Conservation (phyloP, 2,797 vertebrate species). For the Diceros bicornis region DNA sequence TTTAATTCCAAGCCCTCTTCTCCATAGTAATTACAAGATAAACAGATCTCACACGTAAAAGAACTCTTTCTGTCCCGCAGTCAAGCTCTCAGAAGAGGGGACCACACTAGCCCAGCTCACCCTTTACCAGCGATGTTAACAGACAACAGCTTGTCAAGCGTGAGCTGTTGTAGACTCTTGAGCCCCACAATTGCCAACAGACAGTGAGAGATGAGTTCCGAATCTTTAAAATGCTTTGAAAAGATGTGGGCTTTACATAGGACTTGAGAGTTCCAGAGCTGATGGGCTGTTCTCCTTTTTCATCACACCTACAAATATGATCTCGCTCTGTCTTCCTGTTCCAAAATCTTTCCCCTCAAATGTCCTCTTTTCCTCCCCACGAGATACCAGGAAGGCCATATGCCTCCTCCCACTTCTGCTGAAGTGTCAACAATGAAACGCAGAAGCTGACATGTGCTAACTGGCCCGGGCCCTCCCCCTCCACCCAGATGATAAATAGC, state of each 20-base stretch:
- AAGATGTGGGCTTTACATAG: background rate
- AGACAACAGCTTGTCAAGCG: background rate
- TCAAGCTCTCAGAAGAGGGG: background rate
- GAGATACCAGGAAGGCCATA: constrained; percentile 69
- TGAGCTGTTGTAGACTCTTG: background rate
- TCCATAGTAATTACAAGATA: constrained; percentile 3
- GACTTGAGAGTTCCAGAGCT: background rate
- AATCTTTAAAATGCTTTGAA: background rate
- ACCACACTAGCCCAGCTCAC: background rate
- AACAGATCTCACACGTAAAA: background rate
- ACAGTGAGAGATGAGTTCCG: background rate
- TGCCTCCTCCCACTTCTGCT: constrained; percentile 65
- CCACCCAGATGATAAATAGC: background rate
- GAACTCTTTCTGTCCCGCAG: background rate
- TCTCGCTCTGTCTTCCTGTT: constrained; percentile 32
- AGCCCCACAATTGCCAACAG: background rate
- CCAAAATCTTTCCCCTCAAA: constrained; percentile 71
- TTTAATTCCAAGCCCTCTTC: constrained; percentile 43
- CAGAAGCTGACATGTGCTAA: constrained; percentile 67
- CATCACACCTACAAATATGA: constrained; percentile 29
- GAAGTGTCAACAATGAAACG: constrained; percentile 71
- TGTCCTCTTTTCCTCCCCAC: constrained; percentile 56
- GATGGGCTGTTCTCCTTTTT: background rate
- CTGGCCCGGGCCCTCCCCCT: background rate
- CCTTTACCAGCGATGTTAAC: background rate